These are phyloP conservation scores for Penaeus indicus DNA, from an alignment of 1,140 invertebrate species.

Conservation along the genomic window DNA sequence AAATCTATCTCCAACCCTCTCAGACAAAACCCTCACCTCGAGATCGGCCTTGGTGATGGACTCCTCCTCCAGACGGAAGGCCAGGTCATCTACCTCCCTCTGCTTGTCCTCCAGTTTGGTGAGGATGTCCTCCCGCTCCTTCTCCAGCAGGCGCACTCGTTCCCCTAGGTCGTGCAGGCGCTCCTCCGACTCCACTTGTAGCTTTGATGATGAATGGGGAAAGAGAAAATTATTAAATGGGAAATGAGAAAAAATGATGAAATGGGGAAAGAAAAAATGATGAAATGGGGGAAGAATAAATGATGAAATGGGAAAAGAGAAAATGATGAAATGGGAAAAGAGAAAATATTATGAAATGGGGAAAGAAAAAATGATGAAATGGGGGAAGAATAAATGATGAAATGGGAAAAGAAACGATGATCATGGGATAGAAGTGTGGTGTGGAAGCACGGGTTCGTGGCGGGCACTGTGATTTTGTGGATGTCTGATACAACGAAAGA, in stretches of 20 bases:
- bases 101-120: conserved; percentile 86
- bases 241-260: neutral
- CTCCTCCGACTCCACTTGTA: conserved; percentile 65
- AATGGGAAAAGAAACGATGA: neutral
- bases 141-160: conserved; percentile 79
- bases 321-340: neutral
- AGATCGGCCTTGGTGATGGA: conserved; percentile 68
- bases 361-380: too few relatives aligned
- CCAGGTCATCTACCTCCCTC: conserved; percentile 90
- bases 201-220: conserved; percentile 14
- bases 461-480: too few relatives aligned
- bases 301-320: neutral
- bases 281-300: neutral
- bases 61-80: conserved; percentile 80
- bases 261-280: neutral
- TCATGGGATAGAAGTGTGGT: too few relatives aligned
- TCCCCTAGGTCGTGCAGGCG: conserved; percentile 89
- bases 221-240: neutral
- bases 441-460: too few relatives aligned
- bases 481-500: too few relatives aligned
- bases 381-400: neutral
- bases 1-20: neutral
- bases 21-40: conserved; percentile 66
- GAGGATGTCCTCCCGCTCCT: conserved; percentile 78
- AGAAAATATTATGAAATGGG: too few relatives aligned